Evolutionary conservation across 2,888 invertebrate genomes (phyloP), one percentile per base, ranked within the genome.

Genomic region (Athalia circularis): DNA sequence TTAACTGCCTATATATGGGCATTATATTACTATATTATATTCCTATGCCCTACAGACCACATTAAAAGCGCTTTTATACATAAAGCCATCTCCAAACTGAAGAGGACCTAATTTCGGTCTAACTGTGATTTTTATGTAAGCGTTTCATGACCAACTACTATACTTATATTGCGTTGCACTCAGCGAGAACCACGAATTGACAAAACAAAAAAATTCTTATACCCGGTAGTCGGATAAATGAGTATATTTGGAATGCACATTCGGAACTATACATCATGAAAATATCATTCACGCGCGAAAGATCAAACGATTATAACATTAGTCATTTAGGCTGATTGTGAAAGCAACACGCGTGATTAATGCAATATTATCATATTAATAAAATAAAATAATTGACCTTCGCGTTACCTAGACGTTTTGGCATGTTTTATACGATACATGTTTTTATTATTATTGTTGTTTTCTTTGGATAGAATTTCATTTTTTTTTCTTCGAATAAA

Each of bases 11-110:
- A 74, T 74, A 74, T 29, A 29, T 29, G n/a, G 57, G 64, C 52
- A 65, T 78, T 78, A 72, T 52, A 70, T 62, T 70, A 54, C 50
- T 62, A 65, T 77, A 72, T 72, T 29, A 45, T 15, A 15, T 13
- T 75, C 62, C 52, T 50, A 48, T 75, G 64, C 75, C 2, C 29
- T 29, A 2, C 29, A 29, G 29, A n/a, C 29, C 29, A 29, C 29
- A 29, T 29, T 29, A 61, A 72, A 13, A 52, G 52, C 52, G 68
- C 48, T 15, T 29, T 52, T 68, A 43, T 29, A 52, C 54, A 68
- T 68, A 52, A 6, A 11, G 29, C 68, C n/a, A 65, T 65, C 47
- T 65, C 48, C 48, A 65, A 48, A 65, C 11, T 65, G 8, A 29
- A 48, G 65, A 65, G 48, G 48, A 65, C 47, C 65, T 48, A 65